Evolutionary conservation across 2,888 invertebrate genomes (phyloP), one percentile per base, ranked within the genome.

Genomic region (Xylocampa areola): DNA sequence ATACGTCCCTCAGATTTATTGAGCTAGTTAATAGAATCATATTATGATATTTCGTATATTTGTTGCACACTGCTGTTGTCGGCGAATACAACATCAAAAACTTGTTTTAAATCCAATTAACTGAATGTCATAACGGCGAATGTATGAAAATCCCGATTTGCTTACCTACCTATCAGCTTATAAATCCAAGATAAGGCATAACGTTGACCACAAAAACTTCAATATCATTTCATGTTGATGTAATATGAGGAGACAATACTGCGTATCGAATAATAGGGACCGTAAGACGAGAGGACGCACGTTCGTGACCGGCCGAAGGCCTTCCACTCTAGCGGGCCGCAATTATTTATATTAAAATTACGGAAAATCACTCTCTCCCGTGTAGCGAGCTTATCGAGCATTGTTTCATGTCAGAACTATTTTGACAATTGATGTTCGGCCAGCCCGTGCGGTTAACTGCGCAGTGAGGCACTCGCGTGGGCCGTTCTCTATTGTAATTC

Each of bases 281-380:
- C 77, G 71, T 76, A 79, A 62, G 53, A 61, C 51, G 77, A 79
- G 80, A 80, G 78, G 83, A 85, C 77, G 80, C 80, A 78, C 76
- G 79, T 73, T 84, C 87, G 89, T 89, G 87, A 88, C 85, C 82
- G 64, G 78, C 76, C 77, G 73, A 77, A 82, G 86, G 86, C 85
- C 87, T 85, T 86, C 84, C 80, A 79, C 74, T 85, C 77, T 80
- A 84, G 80, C 81, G 79, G 82, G 73, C 80, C 78, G 79, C 84
- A 84, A 86, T 88, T 87, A 87, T 86, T 86, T 86, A 82, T 85
- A 85, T 88, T 86, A 81, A 85, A 87, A 85, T 86, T 87, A 84
- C 80, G 82, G 85, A 84, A 89, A 89, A 87, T 84, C 86, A 82
- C 87, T 85, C 85, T 88, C 84, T 84, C 82, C 75, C 69, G 72